phyloP scores from a whole-genome alignment of 2,113 vertebrate genomes.

The Engystomops pustulosus region DNA sequence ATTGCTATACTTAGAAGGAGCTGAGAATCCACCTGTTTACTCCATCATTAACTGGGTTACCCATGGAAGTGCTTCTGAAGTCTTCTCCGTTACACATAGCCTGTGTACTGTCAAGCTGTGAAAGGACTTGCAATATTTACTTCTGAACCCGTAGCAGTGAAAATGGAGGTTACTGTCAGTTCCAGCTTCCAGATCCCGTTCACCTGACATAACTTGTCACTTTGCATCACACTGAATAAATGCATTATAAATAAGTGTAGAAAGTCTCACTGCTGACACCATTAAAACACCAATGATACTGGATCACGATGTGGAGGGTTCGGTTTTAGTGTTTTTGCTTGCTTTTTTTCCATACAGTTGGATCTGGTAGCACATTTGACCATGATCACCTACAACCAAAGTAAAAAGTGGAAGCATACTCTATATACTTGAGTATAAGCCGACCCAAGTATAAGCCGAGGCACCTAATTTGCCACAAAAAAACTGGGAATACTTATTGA shows the following conservation, averaged over 20 bases:
- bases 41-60: constrained; percentile 66
- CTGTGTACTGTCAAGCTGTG: not conserved
- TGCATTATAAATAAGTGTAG: not conserved
- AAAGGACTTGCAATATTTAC: not conserved
- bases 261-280: not conserved
- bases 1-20: constrained; percentile 67
- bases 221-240: not conserved
- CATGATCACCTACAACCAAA: too few relatives aligned
- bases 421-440: too few relatives aligned
- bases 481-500: too few relatives aligned
- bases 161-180: too few relatives aligned
- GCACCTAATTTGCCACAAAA: too few relatives aligned
- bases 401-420: too few relatives aligned
- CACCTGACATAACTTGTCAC: not conserved
- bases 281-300: too few relatives aligned
- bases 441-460: too few relatives aligned
- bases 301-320: too few relatives aligned
- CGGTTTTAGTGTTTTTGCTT: too few relatives aligned
- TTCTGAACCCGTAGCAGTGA: not conserved
- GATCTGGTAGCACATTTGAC: too few relatives aligned
- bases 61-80: constrained; percentile 26
- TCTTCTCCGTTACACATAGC: not conserved
- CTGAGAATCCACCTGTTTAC: constrained; percentile 72
- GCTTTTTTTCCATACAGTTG: too few relatives aligned
- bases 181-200: not conserved